Percentiles rank a stretch among this genome's conserved stretches.
phyloP scores from a whole-genome alignment of 2,888 invertebrate genomes.

The Cataglyphis livida region DNA sequence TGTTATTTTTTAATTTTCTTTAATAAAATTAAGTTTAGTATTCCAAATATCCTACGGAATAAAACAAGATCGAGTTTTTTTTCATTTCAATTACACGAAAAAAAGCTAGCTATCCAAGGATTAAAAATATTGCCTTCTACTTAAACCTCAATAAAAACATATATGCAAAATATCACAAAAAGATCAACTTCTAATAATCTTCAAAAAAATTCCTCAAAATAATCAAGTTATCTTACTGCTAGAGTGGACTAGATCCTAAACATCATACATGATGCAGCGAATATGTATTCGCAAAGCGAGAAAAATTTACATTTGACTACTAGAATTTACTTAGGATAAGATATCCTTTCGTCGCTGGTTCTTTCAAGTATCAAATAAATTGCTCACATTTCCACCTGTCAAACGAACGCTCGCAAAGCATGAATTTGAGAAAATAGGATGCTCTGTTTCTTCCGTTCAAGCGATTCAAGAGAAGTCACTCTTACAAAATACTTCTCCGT shows the following conservation, averaged over 20 bases:
- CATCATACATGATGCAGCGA: background rate
- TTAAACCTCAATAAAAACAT: no score
- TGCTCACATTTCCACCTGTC: background rate
- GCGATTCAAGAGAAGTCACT: background rate
- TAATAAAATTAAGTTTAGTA: no score
- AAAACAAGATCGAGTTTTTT: no score
- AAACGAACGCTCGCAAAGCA: background rate
- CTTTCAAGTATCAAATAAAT: slow-evolving; percentile 23
- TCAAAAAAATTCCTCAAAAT: no score
- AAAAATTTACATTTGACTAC: background rate
- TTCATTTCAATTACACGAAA: no score
- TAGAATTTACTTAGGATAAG: background rate
- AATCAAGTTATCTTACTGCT: no score
- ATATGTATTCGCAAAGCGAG: background rate
- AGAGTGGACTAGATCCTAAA: background rate
- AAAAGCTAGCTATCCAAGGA: no score
- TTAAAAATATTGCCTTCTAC: no score
- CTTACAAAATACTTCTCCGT: background rate
- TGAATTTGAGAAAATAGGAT: slow-evolving; percentile 1
- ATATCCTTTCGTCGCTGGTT: background rate
- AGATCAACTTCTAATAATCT: no score
- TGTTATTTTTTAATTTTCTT: no score
- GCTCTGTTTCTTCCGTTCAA: background rate
- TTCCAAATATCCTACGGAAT: no score
- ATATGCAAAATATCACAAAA: no score